Base-by-base conservation (phyloP, 2,797 vertebrate genomes). In the Phrynocephalus vlangalii region DNA sequence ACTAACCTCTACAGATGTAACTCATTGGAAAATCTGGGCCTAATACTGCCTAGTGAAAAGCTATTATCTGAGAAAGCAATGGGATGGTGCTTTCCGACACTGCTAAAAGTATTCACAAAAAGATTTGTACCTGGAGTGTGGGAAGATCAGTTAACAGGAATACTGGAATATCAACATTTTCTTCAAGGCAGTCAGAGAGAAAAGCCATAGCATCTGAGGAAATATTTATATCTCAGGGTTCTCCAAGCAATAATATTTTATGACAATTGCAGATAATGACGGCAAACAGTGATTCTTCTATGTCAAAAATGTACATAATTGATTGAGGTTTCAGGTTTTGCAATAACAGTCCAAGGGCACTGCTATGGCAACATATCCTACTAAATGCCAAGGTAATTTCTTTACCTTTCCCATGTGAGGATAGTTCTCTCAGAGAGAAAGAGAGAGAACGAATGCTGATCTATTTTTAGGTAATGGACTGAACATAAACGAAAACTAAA, bases 201-300 rank as follows among this genome's bases (percentile, higher is more conserved):
- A 22, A 11, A 30, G 82, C 33, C 79, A 20, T 15, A 79, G 20
- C 2, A 38, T 73, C 24, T 60, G 67, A 1, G 11, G 1, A 38
- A 87, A 67, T 67, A 10, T 48, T 52, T 82, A 28, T n/a, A 80
- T 73, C 80, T 84, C 50, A 38, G 56, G 52, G 38, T 22, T 80
- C 33, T 15, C 18, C 38, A 67, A 80, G 82, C 60, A 85, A 72
- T 75, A 68, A 56, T 30, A 52, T 85, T 80, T 85, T 52, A 76
- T 85, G 71, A 70, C 71, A 82, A 52, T 67, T 6, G 10, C 60
- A 67, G 44, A 38, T 76, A 1, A 1, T 30, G 6, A 4, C 77
- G 90, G 83, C 89, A 92, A 91, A 89, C 52, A 56, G 52, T 9
- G 52, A 56, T 56, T 56, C 52, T 13, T 56, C 52, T 87, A 0